Evolutionary conservation across 2,113 vertebrate species (phyloP).

Genomic region (Poeciliopsis prolifica): DNA sequence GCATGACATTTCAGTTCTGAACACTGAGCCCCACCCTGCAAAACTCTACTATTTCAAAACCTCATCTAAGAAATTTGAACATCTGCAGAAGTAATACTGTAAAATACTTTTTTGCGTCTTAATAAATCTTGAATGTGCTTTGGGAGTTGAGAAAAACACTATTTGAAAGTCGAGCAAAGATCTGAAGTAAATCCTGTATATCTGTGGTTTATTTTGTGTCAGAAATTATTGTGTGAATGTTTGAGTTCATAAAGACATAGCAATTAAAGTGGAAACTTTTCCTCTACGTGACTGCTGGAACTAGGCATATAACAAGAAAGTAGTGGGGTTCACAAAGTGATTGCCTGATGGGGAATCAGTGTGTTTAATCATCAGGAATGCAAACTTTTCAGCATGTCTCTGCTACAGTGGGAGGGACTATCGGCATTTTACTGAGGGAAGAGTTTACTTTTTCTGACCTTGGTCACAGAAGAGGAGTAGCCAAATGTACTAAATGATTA

Average conservation of each 20-base stretch:
- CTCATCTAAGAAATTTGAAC: constrained; percentile 5
- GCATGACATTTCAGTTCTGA: no score
- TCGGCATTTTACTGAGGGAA: constrained; percentile 8
- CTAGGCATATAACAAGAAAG: constrained; percentile 7
- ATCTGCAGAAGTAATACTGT: constrained; percentile 13
- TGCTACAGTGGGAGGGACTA: neutral
- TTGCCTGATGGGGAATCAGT: constrained; percentile 21
- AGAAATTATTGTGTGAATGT: constrained; percentile 10
- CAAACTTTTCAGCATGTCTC: neutral
- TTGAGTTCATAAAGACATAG: constrained; percentile 5
- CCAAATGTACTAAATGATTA: constrained; percentile 29
- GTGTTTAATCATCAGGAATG: constrained; percentile 37
- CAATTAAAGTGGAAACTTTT: constrained; percentile 7
- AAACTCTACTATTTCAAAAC: neutral
- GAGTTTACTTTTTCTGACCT: constrained; percentile 25
- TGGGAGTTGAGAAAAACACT: constrained; percentile 20
- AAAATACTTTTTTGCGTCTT: constrained; percentile 10
- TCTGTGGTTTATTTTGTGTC: constrained; percentile 3
- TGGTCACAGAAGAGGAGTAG: constrained; percentile 1
- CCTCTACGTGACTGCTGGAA: constrained; percentile 13
- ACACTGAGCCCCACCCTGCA: no score
- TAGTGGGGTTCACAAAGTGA: constrained; percentile 14
- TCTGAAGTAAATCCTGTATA: constrained; percentile 11
- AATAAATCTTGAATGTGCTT: constrained; percentile 25
- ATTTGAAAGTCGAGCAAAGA: constrained; percentile 7